These are phyloP conservation scores for Nephrocerus scutellatus DNA, from an alignment of 2,888 invertebrate genomes.

Conservation along the genomic window DNA sequence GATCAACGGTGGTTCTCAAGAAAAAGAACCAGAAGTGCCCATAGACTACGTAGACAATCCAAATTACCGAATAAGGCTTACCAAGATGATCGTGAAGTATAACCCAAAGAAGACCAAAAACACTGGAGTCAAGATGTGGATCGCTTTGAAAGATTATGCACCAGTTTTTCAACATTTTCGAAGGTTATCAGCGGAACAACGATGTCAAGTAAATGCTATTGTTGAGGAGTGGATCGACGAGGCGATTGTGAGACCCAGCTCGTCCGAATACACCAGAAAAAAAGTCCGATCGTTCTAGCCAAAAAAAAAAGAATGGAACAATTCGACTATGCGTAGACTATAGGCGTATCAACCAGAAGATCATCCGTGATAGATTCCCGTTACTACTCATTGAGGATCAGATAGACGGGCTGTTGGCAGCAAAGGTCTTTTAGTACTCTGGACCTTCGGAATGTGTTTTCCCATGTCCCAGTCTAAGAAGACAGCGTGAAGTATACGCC, in stretches of 20 bases:
- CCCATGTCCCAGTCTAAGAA: constrained; percentile 30
- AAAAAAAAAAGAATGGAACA: constrained; percentile 22
- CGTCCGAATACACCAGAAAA: constrained; percentile 24
- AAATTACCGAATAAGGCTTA: background rate
- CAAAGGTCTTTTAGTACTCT: constrained; percentile 26
- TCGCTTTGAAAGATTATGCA: constrained; percentile 7
- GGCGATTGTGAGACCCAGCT: constrained; percentile 14
- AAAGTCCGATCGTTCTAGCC: constrained; percentile 25
- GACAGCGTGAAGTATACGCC: constrained; percentile 24
- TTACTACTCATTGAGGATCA: constrained; percentile 29
- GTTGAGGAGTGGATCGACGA: constrained; percentile 9
- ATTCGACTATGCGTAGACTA: constrained; percentile 21
- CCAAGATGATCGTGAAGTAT: constrained; percentile 5
- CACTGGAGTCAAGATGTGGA: constrained; percentile 13
- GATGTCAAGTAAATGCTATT: constrained; percentile 2
- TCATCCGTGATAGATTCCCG: constrained; percentile 22
- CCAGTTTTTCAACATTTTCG: constrained; percentile 9
- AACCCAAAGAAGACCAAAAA: constrained; percentile 7
- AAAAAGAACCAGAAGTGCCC: background rate
- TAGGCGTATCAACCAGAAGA: constrained; percentile 12
- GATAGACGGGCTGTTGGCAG: constrained; percentile 26
- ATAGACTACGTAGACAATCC: constrained; percentile 1
- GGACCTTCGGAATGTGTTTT: constrained; percentile 32
- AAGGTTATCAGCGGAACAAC: constrained; percentile 6
- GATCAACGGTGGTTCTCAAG: background rate